Evolutionary conservation across 2,113 vertebrate genomes (phyloP), one percentile per base, ranked within the genome.

Genomic region (Chlorodrepanis virens): DNA sequence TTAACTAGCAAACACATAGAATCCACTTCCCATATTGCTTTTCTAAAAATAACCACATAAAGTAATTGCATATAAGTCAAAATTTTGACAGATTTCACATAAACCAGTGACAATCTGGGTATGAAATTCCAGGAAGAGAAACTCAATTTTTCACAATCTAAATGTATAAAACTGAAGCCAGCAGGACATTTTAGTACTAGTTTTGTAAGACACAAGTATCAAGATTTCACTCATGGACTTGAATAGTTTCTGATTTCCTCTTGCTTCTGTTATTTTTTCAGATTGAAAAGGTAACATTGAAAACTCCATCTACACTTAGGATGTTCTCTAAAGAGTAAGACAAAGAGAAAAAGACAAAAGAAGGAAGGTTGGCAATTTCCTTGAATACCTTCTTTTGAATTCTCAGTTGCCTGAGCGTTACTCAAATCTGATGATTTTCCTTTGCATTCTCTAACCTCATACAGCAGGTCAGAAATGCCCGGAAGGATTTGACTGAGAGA

Each of bases 11-110:
- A 93, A 69, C 42, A 64, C 12, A 63, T 11, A 78, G 39, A 91
- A 90, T 65, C 9, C 54, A 76, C 57, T 95, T 93, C 35, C 60
- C 20, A 44, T 44, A 94, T 80, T 89, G 89, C 40, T 67, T 39
- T 85, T 82, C 39, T 71, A 83, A 96, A 91, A 95, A 81, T 68
- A 92, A 50, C 35, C 27, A 88, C 45, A 65, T 37, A 28, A 89
- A 94, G 29, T 76, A 90, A 91, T 83, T 76, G 47, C 39, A 69
- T 37, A 67, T 74, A 93, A 93, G 91, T 86, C 7, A 92, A 85
- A 67, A 52, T 60, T 57, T 70, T 93, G 39, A 74, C 19, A 14
- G 60, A 77, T 91, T 96, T 88, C 54, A 77, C 59, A 88, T 68
- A 90, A 94, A 94, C 14, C 56, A 85, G 39, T 70, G 59, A 63